Conservation (phyloP, 2,888 invertebrate species). For the Nephrotoma flavescens region DNA sequence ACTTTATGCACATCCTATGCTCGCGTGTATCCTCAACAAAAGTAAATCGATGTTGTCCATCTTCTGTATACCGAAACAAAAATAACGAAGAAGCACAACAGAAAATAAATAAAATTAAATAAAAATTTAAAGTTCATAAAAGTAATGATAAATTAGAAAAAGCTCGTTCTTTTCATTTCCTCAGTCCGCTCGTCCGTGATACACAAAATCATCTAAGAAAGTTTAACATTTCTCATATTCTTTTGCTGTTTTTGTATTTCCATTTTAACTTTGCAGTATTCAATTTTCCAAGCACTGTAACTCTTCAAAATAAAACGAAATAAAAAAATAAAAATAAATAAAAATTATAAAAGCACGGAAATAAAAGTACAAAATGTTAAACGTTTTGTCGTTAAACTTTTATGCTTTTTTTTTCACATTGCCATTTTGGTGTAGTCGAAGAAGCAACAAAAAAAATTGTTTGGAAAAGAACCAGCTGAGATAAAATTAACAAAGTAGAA, state of each 20-base stretch:
- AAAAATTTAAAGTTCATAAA: not conserved
- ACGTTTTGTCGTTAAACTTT: not conserved
- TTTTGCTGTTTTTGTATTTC: not conserved
- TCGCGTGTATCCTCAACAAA: no score
- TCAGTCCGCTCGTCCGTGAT: not conserved
- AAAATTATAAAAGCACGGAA: not conserved
- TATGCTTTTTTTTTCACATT: not conserved
- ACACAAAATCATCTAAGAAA: not conserved
- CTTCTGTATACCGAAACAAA: no score
- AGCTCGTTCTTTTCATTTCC: not conserved
- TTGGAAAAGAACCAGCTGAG: not conserved
- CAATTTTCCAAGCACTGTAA: not conserved
- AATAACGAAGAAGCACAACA: not conserved
- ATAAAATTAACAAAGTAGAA: not conserved
- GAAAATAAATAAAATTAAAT: not conserved
- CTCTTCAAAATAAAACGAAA: not conserved
- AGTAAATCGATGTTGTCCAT: no score
- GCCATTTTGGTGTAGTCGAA: not conserved
- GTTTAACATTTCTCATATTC: not conserved
- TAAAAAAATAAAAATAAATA: no score
- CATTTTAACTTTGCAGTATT: not conserved
- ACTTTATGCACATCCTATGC: no score
- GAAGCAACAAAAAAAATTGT: not conserved
- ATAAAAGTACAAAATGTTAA: not conserved
- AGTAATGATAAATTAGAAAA: not conserved